Evolutionary conservation across 1,140 invertebrate genomes (phyloP).

Genomic region (Zaprionus inermis): DNA sequence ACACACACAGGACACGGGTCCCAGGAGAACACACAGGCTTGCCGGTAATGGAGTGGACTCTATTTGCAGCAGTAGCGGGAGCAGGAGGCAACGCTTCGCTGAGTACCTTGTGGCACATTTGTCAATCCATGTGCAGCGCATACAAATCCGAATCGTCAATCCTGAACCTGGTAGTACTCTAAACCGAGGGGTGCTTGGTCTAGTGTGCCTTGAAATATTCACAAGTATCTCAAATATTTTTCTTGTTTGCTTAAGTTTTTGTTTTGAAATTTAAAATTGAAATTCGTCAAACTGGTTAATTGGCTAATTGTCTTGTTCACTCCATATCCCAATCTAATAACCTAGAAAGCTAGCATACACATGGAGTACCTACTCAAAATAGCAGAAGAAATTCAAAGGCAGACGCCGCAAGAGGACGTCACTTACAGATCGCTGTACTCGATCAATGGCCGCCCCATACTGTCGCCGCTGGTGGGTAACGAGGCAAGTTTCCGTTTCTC

Average conservation of each 20-base stretch:
- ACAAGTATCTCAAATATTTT: not conserved
- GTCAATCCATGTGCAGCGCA: conserved; percentile 34
- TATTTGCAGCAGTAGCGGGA: conserved; percentile 50
- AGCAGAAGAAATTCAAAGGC: conserved; percentile 20
- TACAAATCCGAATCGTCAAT: conserved; percentile 3
- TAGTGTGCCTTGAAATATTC: not conserved
- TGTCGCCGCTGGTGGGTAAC: conserved; percentile 55
- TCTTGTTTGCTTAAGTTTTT: not conserved
- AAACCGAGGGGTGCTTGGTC: not conserved
- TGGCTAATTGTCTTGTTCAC: not conserved
- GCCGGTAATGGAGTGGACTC: conserved; percentile 78
- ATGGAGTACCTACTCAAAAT: conserved; percentile 46
- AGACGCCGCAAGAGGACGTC: not conserved
- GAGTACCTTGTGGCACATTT: conserved; percentile 68
- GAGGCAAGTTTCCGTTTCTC: not conserved
- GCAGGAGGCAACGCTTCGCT: conserved; percentile 34
- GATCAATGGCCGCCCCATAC: conserved; percentile 38
- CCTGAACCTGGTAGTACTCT: not conserved
- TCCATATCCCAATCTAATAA: not conserved
- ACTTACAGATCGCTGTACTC: conserved; percentile 34
- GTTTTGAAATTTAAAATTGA: not conserved
- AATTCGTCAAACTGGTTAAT: not conserved
- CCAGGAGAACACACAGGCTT: conserved; percentile 41
- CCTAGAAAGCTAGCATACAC: not conserved
- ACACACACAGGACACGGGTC: conserved; percentile 34